A percentile compares a stretch with the other conserved stretches of the same genome.
Evolutionary conservation across 2,113 vertebrate genomes (phyloP).

Genomic region (Shinisaurus crocodilurus): DNA sequence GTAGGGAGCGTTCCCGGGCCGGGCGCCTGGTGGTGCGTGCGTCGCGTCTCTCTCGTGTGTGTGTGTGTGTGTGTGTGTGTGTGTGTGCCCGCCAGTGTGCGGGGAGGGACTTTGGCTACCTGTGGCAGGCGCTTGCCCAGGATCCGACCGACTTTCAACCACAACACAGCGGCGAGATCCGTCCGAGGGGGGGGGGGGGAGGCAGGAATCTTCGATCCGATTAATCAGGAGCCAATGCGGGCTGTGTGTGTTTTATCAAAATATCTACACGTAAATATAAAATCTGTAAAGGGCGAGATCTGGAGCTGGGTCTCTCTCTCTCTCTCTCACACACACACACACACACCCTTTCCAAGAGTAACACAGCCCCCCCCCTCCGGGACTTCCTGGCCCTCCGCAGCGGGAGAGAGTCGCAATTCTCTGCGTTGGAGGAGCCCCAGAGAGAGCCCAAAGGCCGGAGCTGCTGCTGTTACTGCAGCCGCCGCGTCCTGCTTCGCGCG

Average conservation of each 20-base stretch:
- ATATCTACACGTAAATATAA: no score
- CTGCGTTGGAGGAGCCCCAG: not conserved
- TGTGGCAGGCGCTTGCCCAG: not conserved
- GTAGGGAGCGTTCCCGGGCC: no score
- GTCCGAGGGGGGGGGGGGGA: not conserved
- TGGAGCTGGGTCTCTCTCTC: no score
- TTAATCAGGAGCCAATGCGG: not conserved
- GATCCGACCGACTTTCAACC: not conserved
- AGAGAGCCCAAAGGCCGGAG: not conserved
- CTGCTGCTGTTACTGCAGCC: not conserved
- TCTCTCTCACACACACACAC: not conserved
- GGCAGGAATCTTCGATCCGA: not conserved
- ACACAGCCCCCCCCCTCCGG: not conserved
- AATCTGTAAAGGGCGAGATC: not conserved
- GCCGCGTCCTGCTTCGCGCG: not conserved
- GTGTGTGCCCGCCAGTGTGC: not conserved
- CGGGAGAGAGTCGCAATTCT: not conserved
- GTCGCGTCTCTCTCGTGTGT: no score
- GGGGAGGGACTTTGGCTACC: not conserved
- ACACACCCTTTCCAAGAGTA: not conserved
- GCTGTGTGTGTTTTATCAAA: not conserved
- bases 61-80: not conserved
- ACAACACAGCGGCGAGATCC: not conserved
- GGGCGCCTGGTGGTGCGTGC: not conserved
- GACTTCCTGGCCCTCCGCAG: constrained; percentile 5